phyloP scores from a whole-genome alignment of 2,888 invertebrate genomes.

The Ligdia adustata region DNA sequence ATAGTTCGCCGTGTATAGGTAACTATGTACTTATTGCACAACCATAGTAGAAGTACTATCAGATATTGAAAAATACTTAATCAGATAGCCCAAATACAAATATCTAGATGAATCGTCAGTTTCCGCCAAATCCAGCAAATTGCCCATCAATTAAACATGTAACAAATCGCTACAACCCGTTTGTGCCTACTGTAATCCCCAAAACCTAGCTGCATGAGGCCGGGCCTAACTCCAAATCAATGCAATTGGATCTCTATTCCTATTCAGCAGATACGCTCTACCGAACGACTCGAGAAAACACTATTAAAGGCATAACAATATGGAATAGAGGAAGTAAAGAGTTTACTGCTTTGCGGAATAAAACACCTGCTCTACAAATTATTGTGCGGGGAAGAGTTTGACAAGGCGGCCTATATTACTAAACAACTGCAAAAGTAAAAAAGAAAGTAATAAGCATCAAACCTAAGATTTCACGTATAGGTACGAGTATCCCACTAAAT shows the following conservation, averaged over 20 bases:
- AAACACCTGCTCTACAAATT: too few relatives aligned
- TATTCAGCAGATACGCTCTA: constrained; percentile 27
- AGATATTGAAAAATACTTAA: too few relatives aligned
- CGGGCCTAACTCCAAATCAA: constrained; percentile 21
- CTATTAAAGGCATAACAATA: constrained; percentile 30
- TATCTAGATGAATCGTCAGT: too few relatives aligned
- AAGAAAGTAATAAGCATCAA: neutral
- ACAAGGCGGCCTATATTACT: neutral
- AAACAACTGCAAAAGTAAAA: neutral
- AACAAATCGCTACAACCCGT: neutral
- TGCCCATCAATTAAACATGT: too few relatives aligned
- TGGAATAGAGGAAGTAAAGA: constrained; percentile 22
- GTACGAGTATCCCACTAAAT: neutral
- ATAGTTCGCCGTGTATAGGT: too few relatives aligned
- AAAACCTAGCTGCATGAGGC: neutral
- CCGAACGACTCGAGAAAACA: constrained; percentile 20
- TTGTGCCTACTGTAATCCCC: neutral
- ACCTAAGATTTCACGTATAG: neutral
- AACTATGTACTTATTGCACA: too few relatives aligned
- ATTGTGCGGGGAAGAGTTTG: too few relatives aligned
- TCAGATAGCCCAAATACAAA: too few relatives aligned
- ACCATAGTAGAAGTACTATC: too few relatives aligned
- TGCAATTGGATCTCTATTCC: constrained; percentile 18
- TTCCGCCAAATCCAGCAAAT: too few relatives aligned
- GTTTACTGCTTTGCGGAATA: neutral